These are phyloP conservation scores for Poicephalus gulielmi DNA, from an alignment of 2,113 vertebrate species.

Conservation along the genomic window DNA sequence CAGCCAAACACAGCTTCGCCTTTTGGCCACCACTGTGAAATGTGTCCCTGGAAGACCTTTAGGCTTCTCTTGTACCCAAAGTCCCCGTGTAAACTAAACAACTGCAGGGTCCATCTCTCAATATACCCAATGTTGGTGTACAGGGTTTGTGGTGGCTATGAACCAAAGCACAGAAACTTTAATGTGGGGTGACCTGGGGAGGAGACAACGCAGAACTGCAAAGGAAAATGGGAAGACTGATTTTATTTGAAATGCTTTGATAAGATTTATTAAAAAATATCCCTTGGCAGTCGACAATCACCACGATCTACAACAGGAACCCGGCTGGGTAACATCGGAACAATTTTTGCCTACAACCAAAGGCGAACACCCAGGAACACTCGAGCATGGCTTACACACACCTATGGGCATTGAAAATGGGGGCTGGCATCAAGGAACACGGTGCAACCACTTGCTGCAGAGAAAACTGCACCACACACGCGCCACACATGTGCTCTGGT, in stretches of 20 bases:
- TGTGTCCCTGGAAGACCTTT: background rate
- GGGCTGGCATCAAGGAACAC: background rate
- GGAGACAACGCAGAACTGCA: background rate
- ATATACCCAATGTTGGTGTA: rapidly evolving
- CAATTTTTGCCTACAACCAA: background rate
- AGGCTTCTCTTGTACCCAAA: background rate
- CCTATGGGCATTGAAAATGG: background rate
- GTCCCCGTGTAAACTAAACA: background rate
- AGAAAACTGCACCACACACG: background rate
- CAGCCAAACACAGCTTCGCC: background rate
- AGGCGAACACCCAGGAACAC: background rate
- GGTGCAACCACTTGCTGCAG: background rate
- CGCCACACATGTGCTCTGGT: rapidly evolving
- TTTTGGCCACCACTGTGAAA: background rate
- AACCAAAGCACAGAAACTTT: background rate
- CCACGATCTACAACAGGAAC: background rate
- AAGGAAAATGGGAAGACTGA: background rate
- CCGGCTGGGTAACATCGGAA: background rate
- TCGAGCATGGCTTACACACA: background rate
- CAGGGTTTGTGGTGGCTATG: rapidly evolving
- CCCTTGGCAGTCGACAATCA: conserved; percentile 30
- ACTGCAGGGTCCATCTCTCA: rapidly evolving
- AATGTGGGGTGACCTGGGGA: background rate
- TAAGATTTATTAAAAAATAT: conserved; percentile 47
- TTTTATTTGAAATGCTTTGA: background rate